Conservation (phyloP, 2,888 invertebrate species). For the Chromoteleia sp. region DNA sequence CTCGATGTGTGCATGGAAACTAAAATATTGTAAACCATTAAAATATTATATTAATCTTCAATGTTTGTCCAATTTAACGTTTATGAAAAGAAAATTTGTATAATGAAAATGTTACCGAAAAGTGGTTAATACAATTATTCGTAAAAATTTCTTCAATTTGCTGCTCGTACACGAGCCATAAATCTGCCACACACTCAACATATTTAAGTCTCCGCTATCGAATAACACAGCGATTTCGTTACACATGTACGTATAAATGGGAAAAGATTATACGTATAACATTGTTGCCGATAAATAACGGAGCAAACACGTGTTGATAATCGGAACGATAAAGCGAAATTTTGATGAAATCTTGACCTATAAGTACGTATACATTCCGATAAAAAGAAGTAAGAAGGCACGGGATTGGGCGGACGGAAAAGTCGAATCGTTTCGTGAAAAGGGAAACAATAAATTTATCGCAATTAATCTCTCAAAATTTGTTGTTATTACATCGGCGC, state of each 20-base stretch:
- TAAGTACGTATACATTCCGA: conserved; percentile 1
- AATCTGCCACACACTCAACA: conserved; percentile 19
- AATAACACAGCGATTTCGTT: conserved; percentile 25
- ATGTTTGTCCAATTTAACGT: too few species aligned
- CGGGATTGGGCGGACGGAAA: neutral
- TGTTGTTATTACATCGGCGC: conserved; percentile 32
- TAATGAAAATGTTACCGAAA: neutral
- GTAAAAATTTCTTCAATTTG: conserved; percentile 10
- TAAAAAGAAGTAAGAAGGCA: too few species aligned
- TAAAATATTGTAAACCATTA: too few species aligned
- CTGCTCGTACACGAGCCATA: conserved; percentile 14
- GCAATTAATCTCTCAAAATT: conserved; percentile 62
- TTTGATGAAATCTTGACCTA: conserved; percentile 48
- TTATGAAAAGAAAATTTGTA: too few species aligned
- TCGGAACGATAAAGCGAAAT: conserved; percentile 37
- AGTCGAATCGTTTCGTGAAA: neutral
- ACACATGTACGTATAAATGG: conserved; percentile 12
- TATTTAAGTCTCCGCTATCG: conserved; percentile 27
- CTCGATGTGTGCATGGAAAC: too few species aligned
- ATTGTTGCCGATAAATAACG: conserved; percentile 38
- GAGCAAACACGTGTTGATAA: conserved; percentile 44
- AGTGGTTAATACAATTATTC: conserved; percentile 9
- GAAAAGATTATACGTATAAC: conserved; percentile 20
- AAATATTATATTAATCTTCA: too few species aligned
- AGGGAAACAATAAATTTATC: conserved; percentile 17